Evolutionary conservation across 2,113 vertebrate genomes (phyloP).

Genomic region (Atrichornis clamosus): DNA sequence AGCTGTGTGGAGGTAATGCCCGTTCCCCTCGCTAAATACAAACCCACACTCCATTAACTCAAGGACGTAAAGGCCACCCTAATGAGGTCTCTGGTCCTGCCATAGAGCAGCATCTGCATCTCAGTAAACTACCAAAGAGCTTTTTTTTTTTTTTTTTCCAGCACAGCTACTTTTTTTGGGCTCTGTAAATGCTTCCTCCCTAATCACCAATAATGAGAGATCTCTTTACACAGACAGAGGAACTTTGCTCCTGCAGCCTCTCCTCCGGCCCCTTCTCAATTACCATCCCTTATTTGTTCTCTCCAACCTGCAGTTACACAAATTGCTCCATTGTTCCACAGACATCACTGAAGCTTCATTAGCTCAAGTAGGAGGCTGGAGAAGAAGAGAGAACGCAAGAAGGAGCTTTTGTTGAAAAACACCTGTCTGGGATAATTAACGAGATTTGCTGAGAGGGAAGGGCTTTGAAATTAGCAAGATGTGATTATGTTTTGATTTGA

Average conservation of each 20-base stretch:
- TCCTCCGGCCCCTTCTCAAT: background rate
- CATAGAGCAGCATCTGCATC: background rate
- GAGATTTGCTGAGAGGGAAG: background rate
- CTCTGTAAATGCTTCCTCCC: background rate
- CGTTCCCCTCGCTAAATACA: background rate
- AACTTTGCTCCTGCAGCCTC: background rate
- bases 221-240: background rate
- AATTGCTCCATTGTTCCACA: conserved; percentile 46
- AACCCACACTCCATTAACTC: background rate
- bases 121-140: background rate
- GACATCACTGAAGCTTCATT: conserved; percentile 18
- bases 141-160: background rate
- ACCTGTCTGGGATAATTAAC: conserved; percentile 47
- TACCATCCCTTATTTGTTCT: background rate
- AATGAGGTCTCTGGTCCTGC: background rate
- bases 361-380: background rate
- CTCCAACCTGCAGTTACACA: conserved; percentile 9
- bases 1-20: background rate
- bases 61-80: background rate
- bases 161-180: background rate
- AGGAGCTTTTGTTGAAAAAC: conserved; percentile 33
- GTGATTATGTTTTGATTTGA: conserved; percentile 8
- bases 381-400: background rate
- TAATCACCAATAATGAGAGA: conserved; percentile 13
- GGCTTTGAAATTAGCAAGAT: background rate